Base-by-base conservation (phyloP, 2,113 vertebrate species). In the Apteryx owenii region DNA sequence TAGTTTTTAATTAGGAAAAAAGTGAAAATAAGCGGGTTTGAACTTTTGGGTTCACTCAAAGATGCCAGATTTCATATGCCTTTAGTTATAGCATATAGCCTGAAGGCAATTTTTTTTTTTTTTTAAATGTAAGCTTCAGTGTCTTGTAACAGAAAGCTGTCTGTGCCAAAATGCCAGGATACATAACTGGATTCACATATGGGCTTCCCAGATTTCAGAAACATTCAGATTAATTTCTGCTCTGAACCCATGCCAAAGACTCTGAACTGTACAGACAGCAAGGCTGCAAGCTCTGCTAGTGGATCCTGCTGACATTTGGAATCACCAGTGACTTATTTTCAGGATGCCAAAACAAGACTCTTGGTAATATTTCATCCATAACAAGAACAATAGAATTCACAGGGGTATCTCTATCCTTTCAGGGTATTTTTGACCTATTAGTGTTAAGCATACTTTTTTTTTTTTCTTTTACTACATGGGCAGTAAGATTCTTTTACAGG, bases 261-360 rank as follows among this genome's bases (percentile, higher is more conserved):
- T 83, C 51, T 11, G 60, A 91, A 64, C 50, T 48, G 40, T 68
- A 68, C 26, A 96, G 44, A 20, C 51, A 78, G 64, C 38, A 93
- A 90, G 65, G 29, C 65, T 31, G 65, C 29, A 85, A 38, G 23
- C 68, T 75, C 68, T 92, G 60, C 72, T 79, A 26, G 46, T 69
- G 90, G 72, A 56, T 88, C 75, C 64, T 81, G 69, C 82, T 95
- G 93, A 84, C 85, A 68, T 94, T 93, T 83, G 85, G 72, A 90
- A 86, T 86, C 85, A 65, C 54, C 31, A 22, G 20, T 51, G 21
- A 79, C 86, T 78, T 92, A 58, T 95, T 81, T 69, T 94, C 69
- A 68, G 33, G 42, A 33, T 90, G 65, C 46, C 72, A 94, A 68
- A 83, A 71, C 73, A 94, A 95, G 54, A 40, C 33, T 91, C 8